These are phyloP conservation scores for Taurulus bubalis DNA, from an alignment of 2,113 vertebrate genomes.

Conservation along the genomic window DNA sequence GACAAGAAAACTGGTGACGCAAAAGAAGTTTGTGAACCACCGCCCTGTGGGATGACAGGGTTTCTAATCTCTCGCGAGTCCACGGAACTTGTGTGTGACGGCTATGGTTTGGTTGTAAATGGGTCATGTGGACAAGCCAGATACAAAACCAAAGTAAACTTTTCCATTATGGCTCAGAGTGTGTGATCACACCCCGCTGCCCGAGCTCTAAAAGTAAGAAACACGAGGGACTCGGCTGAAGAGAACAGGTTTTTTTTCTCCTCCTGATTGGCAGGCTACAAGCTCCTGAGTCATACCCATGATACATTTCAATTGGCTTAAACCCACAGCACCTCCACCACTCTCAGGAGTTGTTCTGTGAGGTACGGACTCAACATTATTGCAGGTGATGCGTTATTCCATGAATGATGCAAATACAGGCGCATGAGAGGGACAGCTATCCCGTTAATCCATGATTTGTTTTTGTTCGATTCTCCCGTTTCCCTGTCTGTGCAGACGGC, in stretches of 20 bases:
- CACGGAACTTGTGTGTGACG: not conserved
- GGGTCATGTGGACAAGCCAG: not conserved
- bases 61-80: not conserved
- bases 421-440: not conserved
- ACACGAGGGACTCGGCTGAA: not conserved
- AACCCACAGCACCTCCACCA: not conserved
- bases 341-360: not conserved
- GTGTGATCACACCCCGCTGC: constrained; percentile 17
- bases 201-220: not conserved
- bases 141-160: not conserved
- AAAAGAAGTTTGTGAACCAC: not conserved
- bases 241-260: not conserved
- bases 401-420: not conserved
- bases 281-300: not conserved
- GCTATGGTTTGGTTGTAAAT: constrained; percentile 2
- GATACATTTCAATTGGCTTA: constrained; percentile 5
- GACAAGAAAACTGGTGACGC: not conserved
- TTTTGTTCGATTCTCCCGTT: not conserved
- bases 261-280: constrained; percentile 2
- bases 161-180: not conserved
- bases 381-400: not conserved
- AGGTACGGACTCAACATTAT: not conserved
- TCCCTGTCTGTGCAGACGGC: not conserved
- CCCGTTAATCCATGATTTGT: not conserved
- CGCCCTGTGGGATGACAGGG: not conserved